Conservation (phyloP, 2,888 invertebrate genomes). For the Glaucopsyche alexis region DNA sequence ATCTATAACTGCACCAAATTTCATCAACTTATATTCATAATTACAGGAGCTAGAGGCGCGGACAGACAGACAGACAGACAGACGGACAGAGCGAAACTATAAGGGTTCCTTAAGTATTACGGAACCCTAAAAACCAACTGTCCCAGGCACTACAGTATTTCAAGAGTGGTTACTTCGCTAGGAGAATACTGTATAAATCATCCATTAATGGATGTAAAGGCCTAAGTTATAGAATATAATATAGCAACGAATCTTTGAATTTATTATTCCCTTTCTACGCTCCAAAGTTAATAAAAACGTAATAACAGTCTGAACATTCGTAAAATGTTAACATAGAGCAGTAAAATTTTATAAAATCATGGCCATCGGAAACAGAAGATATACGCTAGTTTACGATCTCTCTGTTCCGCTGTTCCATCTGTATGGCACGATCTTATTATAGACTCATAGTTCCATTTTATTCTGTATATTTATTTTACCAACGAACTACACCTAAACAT, state of each 20-base stretch:
- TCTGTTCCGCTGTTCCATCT: constrained; percentile 72
- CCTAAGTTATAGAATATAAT: background rate
- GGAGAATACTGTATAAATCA: too few species aligned
- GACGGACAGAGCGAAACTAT: too few species aligned
- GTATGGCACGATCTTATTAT: constrained; percentile 65
- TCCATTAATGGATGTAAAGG: too few species aligned
- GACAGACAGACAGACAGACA: too few species aligned
- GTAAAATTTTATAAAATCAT: constrained; percentile 73
- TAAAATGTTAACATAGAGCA: constrained; percentile 55
- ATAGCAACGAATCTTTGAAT: background rate
- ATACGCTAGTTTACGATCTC: constrained; percentile 72
- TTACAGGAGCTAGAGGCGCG: too few species aligned
- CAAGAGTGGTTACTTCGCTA: too few species aligned
- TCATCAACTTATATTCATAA: too few species aligned
- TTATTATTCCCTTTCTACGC: background rate
- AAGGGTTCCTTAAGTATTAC: too few species aligned
- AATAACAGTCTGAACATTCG: constrained; percentile 45
- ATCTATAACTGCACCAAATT: too few species aligned
- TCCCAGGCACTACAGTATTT: too few species aligned
- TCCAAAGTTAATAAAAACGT: constrained; percentile 33
- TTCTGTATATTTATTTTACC: background rate
- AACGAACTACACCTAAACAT: background rate
- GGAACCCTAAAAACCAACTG: too few species aligned
- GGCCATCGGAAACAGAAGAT: constrained; percentile 77
- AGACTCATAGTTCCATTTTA: constrained; percentile 35